Evolutionary conservation across 64 coral and sea anemone genomes (phyloP).

Genomic region (Orbicella faveolata): DNA sequence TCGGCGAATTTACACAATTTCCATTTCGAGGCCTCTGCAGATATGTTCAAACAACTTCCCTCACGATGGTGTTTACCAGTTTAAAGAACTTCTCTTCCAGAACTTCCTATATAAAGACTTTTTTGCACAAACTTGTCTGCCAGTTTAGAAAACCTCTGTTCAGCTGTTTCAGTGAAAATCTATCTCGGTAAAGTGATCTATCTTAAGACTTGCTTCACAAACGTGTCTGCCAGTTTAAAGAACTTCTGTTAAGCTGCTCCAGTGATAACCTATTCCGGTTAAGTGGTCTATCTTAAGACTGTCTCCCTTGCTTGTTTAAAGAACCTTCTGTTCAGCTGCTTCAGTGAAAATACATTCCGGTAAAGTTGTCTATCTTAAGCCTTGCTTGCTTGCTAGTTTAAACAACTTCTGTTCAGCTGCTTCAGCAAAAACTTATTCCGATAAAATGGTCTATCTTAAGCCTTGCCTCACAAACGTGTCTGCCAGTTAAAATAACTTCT

Average conservation of each 20-base stretch:
- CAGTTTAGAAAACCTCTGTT: neutral
- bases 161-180: too few relatives aligned
- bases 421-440: too few relatives aligned
- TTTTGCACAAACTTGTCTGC: neutral
- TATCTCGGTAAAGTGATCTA: too few relatives aligned
- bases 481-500: too few relatives aligned
- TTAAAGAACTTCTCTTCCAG: neutral
- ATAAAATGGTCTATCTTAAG: too few relatives aligned
- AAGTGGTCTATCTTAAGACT: constrained; percentile 38
- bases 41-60: neutral
- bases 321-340: constrained; percentile 75
- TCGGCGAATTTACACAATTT: neutral
- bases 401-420: neutral
- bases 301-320: constrained; percentile 84
- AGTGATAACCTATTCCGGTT: neutral
- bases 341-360: constrained; percentile 58
- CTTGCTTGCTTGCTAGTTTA: neutral
- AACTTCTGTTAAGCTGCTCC: too few relatives aligned
- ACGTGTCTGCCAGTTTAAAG: too few relatives aligned
- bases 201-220: neutral
- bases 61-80: neutral
- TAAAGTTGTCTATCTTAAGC: constrained; percentile 39
- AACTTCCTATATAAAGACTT: neutral
- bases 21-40: too few relatives aligned
- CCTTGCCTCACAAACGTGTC: neutral